phyloP scores from a whole-genome alignment of 2,888 invertebrate species.

The Balanococcus diminutus region DNA sequence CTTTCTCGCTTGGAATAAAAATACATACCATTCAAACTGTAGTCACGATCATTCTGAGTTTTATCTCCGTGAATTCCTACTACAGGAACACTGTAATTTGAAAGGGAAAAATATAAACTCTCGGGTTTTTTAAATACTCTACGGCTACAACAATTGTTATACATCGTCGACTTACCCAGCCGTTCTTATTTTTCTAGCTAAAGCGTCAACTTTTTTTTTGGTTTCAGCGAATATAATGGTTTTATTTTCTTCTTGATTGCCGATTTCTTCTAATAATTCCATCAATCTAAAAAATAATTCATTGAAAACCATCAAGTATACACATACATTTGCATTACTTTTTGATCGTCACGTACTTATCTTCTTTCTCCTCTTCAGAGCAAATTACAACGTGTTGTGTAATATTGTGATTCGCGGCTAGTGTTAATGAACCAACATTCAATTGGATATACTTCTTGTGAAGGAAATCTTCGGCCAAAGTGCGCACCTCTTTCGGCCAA shows the following conservation, averaged over 20 bases:
- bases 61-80: slow-evolving; percentile 95
- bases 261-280: slow-evolving; percentile 69
- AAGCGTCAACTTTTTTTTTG: slow-evolving; percentile 73
- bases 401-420: slow-evolving; percentile 96
- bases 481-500: slow-evolving; percentile 92
- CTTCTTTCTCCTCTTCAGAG: slow-evolving; percentile 83
- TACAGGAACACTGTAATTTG: slow-evolving; percentile 70
- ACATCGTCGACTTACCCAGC: slow-evolving; percentile 64
- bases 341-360: slow-evolving; percentile 61
- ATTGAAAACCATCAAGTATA: neutral
- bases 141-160: neutral
- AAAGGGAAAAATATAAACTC: neutral
- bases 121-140: neutral
- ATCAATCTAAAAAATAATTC: slow-evolving; percentile 61
- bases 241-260: slow-evolving; percentile 70
- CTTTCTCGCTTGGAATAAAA: neutral
- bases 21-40: slow-evolving; percentile 75
- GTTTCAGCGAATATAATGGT: slow-evolving; percentile 77
- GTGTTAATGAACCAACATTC: slow-evolving; percentile 86
- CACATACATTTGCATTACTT: neutral
- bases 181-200: slow-evolving; percentile 69
- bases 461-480: slow-evolving; percentile 84
- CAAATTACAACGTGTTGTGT: slow-evolving; percentile 93
- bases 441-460: slow-evolving; percentile 86
- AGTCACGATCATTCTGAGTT: slow-evolving; percentile 91